These are phyloP conservation scores for Mongoloraphidia duomilia DNA, from an alignment of 2,888 invertebrate genomes.

Conservation along the genomic window DNA sequence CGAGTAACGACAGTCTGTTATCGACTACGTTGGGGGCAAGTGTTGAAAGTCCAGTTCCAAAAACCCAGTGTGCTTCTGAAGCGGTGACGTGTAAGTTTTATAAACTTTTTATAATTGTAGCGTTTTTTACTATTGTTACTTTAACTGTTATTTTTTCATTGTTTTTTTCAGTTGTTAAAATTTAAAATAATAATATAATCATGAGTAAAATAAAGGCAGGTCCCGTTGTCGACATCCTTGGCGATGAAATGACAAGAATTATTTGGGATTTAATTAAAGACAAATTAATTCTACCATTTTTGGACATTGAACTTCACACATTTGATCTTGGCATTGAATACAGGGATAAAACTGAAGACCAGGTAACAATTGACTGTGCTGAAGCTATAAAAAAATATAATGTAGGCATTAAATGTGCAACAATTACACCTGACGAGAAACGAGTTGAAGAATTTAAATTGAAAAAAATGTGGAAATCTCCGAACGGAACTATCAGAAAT, in stretches of 20 bases:
- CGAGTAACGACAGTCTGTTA: too few species aligned
- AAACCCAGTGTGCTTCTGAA: too few species aligned
- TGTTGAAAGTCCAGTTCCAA: too few species aligned
- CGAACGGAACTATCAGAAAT: constrained; percentile 79
- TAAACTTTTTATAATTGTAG: too few species aligned
- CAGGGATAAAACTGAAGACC: constrained; percentile 84
- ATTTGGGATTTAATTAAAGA: constrained; percentile 98
- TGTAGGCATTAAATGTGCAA: constrained; percentile 97
- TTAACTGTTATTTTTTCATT: too few species aligned
- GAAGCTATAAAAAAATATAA: constrained; percentile 93
- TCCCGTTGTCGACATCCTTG: constrained; percentile 81
- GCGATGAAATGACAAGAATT: constrained; percentile 95
- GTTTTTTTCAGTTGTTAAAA: too few species aligned
- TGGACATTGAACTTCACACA: constrained; percentile 86
- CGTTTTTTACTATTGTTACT: too few species aligned
- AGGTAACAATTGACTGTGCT: constrained; percentile 93
- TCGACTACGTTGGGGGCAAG: too few species aligned
- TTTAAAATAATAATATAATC: too few species aligned
- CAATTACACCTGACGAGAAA: constrained; percentile 95
- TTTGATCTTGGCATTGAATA: constrained; percentile 93
- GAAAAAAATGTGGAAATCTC: constrained; percentile 84
- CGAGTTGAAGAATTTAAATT: constrained; percentile 82
- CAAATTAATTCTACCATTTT: constrained; percentile 88
- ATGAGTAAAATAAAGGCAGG: constrained; percentile 64
- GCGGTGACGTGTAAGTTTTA: too few species aligned